These are phyloP conservation scores for Menidia menidia DNA, from an alignment of 2,797 vertebrate genomes.

Conservation along the genomic window DNA sequence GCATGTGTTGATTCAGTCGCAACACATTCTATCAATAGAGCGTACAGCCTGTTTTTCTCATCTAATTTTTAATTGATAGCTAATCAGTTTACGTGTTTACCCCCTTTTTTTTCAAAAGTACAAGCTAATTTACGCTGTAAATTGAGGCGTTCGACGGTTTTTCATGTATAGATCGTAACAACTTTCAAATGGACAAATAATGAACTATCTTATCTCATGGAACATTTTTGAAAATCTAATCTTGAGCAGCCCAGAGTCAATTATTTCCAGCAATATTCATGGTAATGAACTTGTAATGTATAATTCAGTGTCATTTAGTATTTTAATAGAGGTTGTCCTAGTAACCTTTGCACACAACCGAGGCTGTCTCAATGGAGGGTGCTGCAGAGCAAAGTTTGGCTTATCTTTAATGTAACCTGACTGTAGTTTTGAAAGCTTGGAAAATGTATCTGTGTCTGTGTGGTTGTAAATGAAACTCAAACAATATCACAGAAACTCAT, in stretches of 20 bases:
- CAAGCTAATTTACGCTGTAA: conserved; percentile 14
- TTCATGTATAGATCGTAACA: conserved; percentile 38
- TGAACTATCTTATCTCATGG: conserved; percentile 23
- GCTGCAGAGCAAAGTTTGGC: conserved; percentile 3
- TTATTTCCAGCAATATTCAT: conserved; percentile 48
- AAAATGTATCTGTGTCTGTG: background rate
- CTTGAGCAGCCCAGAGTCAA: conserved; percentile 44
- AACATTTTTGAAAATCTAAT: conserved; percentile 32
- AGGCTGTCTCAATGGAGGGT: conserved; percentile 5
- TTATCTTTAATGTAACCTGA: conserved; percentile 21
- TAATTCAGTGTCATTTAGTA: conserved; percentile 47
- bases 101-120: background rate
- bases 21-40: background rate
- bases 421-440: conserved; percentile 13
- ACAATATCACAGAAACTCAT: conserved; percentile 16
- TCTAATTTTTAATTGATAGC: conserved; percentile 6
- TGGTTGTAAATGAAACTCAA: background rate
- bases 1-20: background rate
- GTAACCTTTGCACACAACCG: conserved; percentile 11
- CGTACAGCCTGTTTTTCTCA: background rate
- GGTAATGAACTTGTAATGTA: conserved; percentile 44
- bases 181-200: conserved; percentile 45
- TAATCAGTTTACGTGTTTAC: background rate
- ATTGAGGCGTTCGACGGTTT: conserved; percentile 34
- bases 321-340: conserved; percentile 35